phyloP scores from a whole-genome alignment of 2,888 invertebrate genomes.

The Conistra vaccinii region DNA sequence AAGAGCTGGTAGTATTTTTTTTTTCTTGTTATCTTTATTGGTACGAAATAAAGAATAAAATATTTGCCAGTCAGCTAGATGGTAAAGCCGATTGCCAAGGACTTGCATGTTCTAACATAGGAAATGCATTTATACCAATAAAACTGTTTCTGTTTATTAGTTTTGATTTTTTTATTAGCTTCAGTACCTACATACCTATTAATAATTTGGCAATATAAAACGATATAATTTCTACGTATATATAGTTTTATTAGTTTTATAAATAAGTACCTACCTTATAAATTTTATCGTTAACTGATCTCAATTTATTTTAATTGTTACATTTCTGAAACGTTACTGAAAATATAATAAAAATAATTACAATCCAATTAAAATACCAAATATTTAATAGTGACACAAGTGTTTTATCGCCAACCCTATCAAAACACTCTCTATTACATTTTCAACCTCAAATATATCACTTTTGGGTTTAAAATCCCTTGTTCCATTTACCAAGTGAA shows the following conservation, averaged over 20 bases:
- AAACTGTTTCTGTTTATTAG: no score
- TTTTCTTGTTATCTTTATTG: not conserved
- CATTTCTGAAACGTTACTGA: not conserved
- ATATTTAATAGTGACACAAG: slow-evolving; percentile 28
- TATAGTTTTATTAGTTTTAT: not conserved
- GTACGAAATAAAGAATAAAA: not conserved
- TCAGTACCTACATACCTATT: not conserved
- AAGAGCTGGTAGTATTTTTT: no score
- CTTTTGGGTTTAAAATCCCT: slow-evolving; percentile 8
- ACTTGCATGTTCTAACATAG: no score
- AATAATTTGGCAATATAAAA: not conserved
- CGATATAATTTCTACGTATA: not conserved
- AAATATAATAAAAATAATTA: slow-evolving; percentile 14
- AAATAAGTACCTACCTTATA: not conserved
- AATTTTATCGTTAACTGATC: not conserved
- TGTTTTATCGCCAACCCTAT: slow-evolving; percentile 12
- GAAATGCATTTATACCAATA: no score
- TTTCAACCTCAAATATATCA: not conserved
- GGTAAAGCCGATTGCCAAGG: not conserved
- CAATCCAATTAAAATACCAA: slow-evolving; percentile 50
- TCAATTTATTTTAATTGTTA: slow-evolving; percentile 1
- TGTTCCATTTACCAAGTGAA: not conserved
- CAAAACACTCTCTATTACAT: not conserved
- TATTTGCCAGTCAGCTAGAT: not conserved
- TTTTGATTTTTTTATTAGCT: no score